Conservation (phyloP, 2,888 invertebrate genomes). For the Slavum lentiscoides region DNA sequence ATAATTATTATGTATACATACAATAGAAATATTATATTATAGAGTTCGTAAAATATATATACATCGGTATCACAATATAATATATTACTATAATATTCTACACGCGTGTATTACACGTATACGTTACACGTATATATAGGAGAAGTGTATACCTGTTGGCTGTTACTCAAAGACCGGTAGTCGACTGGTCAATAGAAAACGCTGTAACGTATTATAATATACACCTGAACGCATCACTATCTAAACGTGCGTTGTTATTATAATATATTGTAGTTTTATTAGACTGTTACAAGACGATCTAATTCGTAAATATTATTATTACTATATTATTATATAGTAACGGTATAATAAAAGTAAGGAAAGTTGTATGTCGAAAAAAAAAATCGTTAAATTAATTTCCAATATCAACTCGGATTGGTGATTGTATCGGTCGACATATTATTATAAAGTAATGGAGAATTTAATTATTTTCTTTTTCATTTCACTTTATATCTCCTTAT, state of each 20-base stretch:
- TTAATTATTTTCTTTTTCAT: too few species aligned
- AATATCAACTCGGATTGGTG: too few species aligned
- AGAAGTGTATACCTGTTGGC: not conserved
- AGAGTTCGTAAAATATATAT: slow-evolving; percentile 15
- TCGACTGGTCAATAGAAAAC: not conserved
- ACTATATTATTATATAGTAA: too few species aligned
- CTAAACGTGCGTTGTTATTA: not conserved
- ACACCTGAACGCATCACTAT: not conserved
- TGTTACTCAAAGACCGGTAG: slow-evolving; percentile 4
- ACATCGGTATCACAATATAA: not conserved
- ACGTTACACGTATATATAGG: not conserved
- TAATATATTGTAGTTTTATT: slow-evolving; percentile 7
- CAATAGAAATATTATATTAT: not conserved
- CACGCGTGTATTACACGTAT: not conserved
- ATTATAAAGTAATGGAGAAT: too few species aligned
- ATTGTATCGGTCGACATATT: too few species aligned
- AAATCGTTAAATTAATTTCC: too few species aligned
- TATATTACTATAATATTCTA: too few species aligned
- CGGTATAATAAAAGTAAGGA: too few species aligned
- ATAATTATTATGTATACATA: not conserved
- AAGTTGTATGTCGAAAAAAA: too few species aligned
- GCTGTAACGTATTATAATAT: not conserved
- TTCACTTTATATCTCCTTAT: too few species aligned
- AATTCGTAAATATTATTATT: too few species aligned
- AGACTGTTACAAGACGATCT: too few species aligned